These are phyloP conservation scores for Umimayanthus kanabou DNA, from an alignment of 92 coral and sea anemone species.

Conservation along the genomic window DNA sequence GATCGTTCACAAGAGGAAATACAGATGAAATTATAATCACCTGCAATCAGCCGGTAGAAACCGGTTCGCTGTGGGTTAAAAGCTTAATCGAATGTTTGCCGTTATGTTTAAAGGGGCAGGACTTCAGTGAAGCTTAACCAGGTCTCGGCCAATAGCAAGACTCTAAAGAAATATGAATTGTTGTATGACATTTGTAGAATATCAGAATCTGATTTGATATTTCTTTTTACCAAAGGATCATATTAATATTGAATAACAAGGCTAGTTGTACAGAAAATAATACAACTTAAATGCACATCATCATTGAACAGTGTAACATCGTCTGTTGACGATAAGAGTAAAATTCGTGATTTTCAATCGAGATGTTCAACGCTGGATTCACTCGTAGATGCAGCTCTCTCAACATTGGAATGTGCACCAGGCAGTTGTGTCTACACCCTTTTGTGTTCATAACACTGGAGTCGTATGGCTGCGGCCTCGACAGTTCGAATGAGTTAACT, in stretches of 20 bases:
- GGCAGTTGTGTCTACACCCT: too few species aligned
- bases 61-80: not conserved
- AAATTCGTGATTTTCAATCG: not conserved
- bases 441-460: too few species aligned
- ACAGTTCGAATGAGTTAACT: too few species aligned
- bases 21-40: too few species aligned
- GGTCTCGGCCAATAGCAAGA: not conserved
- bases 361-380: too few species aligned
- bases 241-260: not conserved
- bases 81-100: too few species aligned
- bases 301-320: too few species aligned
- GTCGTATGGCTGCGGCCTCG: too few species aligned
- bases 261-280: not conserved
- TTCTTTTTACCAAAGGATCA: not conserved
- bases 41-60: not conserved
- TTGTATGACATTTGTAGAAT: not conserved
- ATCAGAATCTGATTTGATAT: not conserved
- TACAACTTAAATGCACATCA: not conserved
- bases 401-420: too few species aligned
- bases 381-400: too few species aligned
- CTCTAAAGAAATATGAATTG: not conserved
- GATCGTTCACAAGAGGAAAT: not conserved
- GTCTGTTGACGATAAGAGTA: not conserved
- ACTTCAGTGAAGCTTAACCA: not conserved
- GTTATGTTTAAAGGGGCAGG: too few species aligned